These are phyloP conservation scores for Hylia prasina DNA, from an alignment of 2,113 vertebrate genomes.

Conservation along the genomic window DNA sequence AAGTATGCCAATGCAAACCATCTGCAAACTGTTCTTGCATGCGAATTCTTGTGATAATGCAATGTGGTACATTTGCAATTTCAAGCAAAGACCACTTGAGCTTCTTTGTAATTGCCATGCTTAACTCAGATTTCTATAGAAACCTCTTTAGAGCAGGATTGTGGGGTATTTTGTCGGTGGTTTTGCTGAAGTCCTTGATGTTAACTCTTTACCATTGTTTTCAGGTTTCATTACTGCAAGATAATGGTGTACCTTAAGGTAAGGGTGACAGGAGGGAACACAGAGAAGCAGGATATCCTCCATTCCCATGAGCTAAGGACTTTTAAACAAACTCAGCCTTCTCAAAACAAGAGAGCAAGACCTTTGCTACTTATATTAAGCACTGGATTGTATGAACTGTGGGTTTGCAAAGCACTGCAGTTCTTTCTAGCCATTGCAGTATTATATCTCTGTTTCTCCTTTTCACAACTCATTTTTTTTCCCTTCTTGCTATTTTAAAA, in stretches of 20 bases:
- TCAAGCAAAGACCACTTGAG: conserved; percentile 67
- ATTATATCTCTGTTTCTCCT: background rate
- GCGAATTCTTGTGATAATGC: conserved; percentile 54
- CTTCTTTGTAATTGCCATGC: conserved; percentile 64
- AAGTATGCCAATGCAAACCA: conserved; percentile 67
- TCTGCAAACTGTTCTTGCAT: conserved; percentile 67
- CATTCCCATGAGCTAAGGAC: background rate
- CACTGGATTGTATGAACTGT: background rate
- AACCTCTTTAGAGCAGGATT: conserved; percentile 26
- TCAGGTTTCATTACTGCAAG: background rate
- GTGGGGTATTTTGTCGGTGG: background rate
- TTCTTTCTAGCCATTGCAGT: background rate
- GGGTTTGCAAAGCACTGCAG: background rate
- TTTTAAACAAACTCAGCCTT: background rate
- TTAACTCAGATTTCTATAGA: conserved; percentile 58
- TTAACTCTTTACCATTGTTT: conserved; percentile 29
- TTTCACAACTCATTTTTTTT: background rate
- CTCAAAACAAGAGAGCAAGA: background rate
- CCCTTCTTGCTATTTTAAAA: background rate
- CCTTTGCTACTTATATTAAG: background rate
- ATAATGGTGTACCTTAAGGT: background rate
- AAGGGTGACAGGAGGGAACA: background rate
- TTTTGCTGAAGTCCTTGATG: conserved; percentile 35
- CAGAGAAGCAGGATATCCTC: background rate
- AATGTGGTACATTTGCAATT: conserved; percentile 65